phyloP scores from a whole-genome alignment of 2,113 vertebrate species.

The Phrynosoma platyrhinos region DNA sequence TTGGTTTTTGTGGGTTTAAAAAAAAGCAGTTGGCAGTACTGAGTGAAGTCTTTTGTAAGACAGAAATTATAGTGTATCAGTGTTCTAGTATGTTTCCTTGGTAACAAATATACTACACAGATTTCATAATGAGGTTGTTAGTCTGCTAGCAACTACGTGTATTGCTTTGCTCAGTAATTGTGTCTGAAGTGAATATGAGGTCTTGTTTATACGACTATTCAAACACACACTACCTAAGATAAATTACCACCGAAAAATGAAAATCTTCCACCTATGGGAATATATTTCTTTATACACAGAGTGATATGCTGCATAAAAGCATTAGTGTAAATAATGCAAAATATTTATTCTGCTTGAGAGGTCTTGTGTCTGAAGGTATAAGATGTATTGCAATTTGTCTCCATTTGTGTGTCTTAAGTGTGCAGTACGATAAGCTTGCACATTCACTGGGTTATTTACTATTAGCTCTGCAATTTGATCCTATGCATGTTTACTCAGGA shows the following conservation, averaged over 20 bases:
- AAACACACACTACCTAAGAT: slow-evolving; percentile 54
- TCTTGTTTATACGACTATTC: slow-evolving; percentile 8
- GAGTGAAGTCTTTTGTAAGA: slow-evolving; percentile 69
- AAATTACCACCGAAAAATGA: slow-evolving; percentile 50
- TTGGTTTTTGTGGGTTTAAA: slow-evolving; percentile 48
- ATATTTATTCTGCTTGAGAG: slow-evolving; percentile 46
- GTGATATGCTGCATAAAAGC: background rate
- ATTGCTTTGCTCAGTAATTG: slow-evolving; percentile 71
- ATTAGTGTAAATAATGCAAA: slow-evolving; percentile 49
- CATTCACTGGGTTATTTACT: background rate
- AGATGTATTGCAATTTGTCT: background rate
- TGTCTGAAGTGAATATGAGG: slow-evolving; percentile 66
- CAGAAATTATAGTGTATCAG: slow-evolving; percentile 70
- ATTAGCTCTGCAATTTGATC: background rate
- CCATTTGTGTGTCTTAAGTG: background rate
- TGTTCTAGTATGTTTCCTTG: slow-evolving; percentile 67
- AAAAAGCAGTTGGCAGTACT: slow-evolving; percentile 44
- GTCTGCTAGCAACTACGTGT: slow-evolving; percentile 67
- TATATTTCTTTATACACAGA: background rate
- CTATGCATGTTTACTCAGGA: background rate
- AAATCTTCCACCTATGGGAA: slow-evolving; percentile 42
- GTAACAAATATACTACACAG: slow-evolving; percentile 62
- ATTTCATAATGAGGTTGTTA: slow-evolving; percentile 72
- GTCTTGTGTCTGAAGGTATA: background rate
- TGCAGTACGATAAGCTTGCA: background rate